A percentile compares a stretch with the other conserved stretches of the same genome.
Conservation (phyloP, 2,113 vertebrate genomes). For the Cervus canadensis region DNA sequence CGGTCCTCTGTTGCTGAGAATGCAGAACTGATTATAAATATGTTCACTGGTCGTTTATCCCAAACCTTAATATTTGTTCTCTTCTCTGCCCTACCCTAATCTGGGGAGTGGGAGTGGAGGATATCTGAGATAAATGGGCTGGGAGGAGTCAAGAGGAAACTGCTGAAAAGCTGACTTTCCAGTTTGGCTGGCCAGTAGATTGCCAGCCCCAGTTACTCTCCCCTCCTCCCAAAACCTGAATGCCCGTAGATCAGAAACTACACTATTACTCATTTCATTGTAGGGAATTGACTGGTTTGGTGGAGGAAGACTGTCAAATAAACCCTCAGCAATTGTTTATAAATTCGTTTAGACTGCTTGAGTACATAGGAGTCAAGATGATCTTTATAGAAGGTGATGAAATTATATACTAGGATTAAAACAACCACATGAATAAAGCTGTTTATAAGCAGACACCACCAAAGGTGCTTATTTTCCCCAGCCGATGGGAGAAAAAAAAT, state of each 20-base stretch:
- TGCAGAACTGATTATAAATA: background rate
- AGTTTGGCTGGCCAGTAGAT: constrained; percentile 15
- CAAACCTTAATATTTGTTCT: background rate
- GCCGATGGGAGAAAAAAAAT: background rate
- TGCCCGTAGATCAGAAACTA: background rate
- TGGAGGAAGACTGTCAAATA: background rate
- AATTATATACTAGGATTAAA: background rate
- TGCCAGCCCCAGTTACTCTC: background rate
- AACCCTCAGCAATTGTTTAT: background rate
- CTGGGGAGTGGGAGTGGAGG: background rate
- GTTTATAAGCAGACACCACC: background rate
- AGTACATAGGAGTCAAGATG: background rate
- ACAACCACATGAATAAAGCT: background rate
- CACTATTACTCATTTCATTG: background rate
- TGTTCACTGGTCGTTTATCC: background rate
- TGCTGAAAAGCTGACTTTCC: constrained; percentile 52
- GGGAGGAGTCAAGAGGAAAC: background rate
- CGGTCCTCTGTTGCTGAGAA: background rate
- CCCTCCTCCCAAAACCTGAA: background rate
- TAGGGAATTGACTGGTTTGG: background rate
- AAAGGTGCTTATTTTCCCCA: background rate
- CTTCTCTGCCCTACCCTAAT: background rate
- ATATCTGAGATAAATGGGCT: background rate
- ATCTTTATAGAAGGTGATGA: background rate
- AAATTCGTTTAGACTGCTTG: background rate